phyloP scores from a whole-genome alignment of 1,140 invertebrate species.

The Spodoptera litura region DNA sequence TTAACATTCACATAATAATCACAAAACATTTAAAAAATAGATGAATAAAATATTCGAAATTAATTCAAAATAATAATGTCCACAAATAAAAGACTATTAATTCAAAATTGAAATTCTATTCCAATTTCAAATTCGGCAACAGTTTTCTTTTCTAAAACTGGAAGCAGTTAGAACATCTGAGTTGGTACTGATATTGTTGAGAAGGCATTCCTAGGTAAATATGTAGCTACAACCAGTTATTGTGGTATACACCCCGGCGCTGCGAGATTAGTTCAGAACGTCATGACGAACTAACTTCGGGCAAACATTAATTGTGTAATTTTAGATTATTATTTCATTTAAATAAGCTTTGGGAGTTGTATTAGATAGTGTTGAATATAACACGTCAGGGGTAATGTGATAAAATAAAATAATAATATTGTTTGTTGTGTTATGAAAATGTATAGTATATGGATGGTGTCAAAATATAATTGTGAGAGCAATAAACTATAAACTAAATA shows the following conservation, averaged over 20 bases:
- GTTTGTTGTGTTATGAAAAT: too few relatives aligned
- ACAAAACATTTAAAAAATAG: too few relatives aligned
- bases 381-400: too few relatives aligned
- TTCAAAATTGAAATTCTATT: neutral
- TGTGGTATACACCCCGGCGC: constrained; percentile 12
- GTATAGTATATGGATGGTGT: too few relatives aligned
- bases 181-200: constrained; percentile 13
- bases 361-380: neutral
- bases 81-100: neutral
- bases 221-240: constrained; percentile 28
- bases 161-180: neutral
- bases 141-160: neutral
- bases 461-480: too few relatives aligned
- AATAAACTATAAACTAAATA: too few relatives aligned
- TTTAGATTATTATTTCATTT: constrained; percentile 34
- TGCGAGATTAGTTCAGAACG: constrained; percentile 28
- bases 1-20: too few relatives aligned
- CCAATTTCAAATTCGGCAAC: neutral
- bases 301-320: constrained; percentile 37
- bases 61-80: neutral
- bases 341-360: too few relatives aligned
- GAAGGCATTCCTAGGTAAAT: constrained; percentile 19
- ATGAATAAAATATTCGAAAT: neutral
- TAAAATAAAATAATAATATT: too few relatives aligned
- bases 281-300: constrained; percentile 37